Conservation (phyloP, 2,888 invertebrate genomes). For the Drosophila limbata region DNA sequence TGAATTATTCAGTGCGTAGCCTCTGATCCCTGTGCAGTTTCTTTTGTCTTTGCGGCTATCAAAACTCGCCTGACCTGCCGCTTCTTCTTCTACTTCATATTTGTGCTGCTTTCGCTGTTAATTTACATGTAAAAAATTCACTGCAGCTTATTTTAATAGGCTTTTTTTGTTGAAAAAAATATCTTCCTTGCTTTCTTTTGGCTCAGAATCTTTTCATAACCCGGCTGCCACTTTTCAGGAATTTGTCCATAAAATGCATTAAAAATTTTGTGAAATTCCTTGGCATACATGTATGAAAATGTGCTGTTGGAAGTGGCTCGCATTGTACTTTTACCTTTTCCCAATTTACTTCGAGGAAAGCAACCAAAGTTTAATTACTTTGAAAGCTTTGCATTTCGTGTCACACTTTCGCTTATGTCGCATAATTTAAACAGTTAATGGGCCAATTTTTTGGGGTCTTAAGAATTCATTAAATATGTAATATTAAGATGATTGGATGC, state of each 20-base stretch:
- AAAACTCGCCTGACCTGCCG: constrained; percentile 16
- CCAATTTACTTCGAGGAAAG: constrained; percentile 10
- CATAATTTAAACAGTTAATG: constrained; percentile 63
- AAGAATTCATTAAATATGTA: constrained; percentile 48
- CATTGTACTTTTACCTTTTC: background rate
- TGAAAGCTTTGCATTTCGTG: constrained; percentile 50
- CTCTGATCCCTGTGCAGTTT: constrained; percentile 51
- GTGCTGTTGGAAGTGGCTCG: background rate
- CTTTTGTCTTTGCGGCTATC: constrained; percentile 56
- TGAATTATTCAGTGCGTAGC: constrained; percentile 76
- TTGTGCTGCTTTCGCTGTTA: constrained; percentile 43
- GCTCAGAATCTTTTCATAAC: constrained; percentile 65
- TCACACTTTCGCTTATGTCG: constrained; percentile 33
- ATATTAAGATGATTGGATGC: constrained; percentile 36
- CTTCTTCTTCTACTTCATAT: background rate
- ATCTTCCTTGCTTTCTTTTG: constrained; percentile 28
- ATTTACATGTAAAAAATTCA: constrained; percentile 74
- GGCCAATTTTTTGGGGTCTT: constrained; percentile 35
- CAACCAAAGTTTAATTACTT: constrained; percentile 65
- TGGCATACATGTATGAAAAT: constrained; percentile 49
- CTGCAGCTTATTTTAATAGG: constrained; percentile 75
- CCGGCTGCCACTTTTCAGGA: constrained; percentile 27
- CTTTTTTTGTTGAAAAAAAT: constrained; percentile 51
- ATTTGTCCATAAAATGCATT: constrained; percentile 61
- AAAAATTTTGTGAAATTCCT: constrained; percentile 50